Evolutionary conservation across 2,797 vertebrate species (phyloP), one percentile per base, ranked within the genome.

Genomic region (Tapirus indicus): DNA sequence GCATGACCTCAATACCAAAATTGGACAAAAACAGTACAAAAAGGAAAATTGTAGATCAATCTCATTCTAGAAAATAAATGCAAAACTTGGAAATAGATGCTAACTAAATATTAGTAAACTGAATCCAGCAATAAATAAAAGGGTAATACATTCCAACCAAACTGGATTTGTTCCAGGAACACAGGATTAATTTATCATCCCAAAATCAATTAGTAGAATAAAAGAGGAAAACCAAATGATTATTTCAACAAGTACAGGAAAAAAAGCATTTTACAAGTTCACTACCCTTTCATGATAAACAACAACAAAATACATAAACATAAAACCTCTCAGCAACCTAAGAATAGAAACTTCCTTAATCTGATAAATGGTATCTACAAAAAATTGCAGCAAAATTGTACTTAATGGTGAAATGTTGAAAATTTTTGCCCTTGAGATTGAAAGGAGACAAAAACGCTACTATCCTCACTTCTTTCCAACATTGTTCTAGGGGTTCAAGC

Each of bases 351-450:
- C 21, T 82, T 21, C 29, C 18, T 69, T 77, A 49, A 54, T 72
- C 23, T 69, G 71, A 32, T 83, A 83, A 94, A 83, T 47, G 9
- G 4, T 75, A 68, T 66, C 23, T 64, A 66, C 6, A 74, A 66
- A 79, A 84, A 89, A 75, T 49, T 94, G 23, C 27, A 84, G 35
- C 29, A 84, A 84, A 84, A 84, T 77, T 10, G n/a, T 64, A 84
- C 6, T 10, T 54, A 74, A 35, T 20, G 10, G 32, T 49, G 41
- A 84, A 75, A 56, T 60, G 87, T 27, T 68, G 18, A 32, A 32
- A 23, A 38, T 6, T 47, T 35, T 44, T 90, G 21, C 1, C 79
- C 27, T 94, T 68, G 23, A 44, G 5, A 25, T 49, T 56, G 23
- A 47, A 89, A 75, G n/a, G 14, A 49, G 35, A 58, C 4, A 84